phyloP scores from a whole-genome alignment of 2,888 invertebrate species.

The Eueremaeus valkanovi region DNA sequence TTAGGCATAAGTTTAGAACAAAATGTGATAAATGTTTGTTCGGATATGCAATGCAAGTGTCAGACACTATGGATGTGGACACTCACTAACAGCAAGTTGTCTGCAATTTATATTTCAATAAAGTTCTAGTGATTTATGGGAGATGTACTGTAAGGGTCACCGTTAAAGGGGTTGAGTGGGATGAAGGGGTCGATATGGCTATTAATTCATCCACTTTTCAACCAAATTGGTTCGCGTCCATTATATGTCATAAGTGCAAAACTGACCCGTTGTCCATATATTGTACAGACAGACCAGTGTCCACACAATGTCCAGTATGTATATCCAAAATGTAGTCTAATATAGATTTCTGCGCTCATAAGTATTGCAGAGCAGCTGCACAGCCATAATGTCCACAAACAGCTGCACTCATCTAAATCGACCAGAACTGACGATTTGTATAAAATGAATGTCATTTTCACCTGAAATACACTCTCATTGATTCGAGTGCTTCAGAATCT shows the following conservation, averaged over 20 bases:
- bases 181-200: constrained; percentile 23
- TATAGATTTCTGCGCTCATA: constrained; percentile 9
- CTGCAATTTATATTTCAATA: constrained; percentile 28
- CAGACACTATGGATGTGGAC: neutral
- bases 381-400: neutral
- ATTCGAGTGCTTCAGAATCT: neutral
- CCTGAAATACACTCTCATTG: constrained; percentile 9
- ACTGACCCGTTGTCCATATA: constrained; percentile 6
- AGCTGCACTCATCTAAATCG: constrained; percentile 26
- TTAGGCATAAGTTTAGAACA: neutral
- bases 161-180: constrained; percentile 20
- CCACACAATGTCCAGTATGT: neutral
- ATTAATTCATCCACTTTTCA: constrained; percentile 13
- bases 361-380: constrained; percentile 28
- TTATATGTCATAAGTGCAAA: neutral
- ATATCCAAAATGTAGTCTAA: neutral
- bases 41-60: constrained; percentile 7
- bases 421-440: neutral
- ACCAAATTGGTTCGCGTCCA: constrained; percentile 8
- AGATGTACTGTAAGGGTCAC: neutral
- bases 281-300: neutral
- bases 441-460: constrained; percentile 1
- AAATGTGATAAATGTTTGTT: neutral
- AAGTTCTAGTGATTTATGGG: constrained; percentile 21
- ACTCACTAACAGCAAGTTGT: neutral